Evolutionary conservation across 2,113 vertebrate species (phyloP).

Genomic region (Oxygymnocypris stewartii): DNA sequence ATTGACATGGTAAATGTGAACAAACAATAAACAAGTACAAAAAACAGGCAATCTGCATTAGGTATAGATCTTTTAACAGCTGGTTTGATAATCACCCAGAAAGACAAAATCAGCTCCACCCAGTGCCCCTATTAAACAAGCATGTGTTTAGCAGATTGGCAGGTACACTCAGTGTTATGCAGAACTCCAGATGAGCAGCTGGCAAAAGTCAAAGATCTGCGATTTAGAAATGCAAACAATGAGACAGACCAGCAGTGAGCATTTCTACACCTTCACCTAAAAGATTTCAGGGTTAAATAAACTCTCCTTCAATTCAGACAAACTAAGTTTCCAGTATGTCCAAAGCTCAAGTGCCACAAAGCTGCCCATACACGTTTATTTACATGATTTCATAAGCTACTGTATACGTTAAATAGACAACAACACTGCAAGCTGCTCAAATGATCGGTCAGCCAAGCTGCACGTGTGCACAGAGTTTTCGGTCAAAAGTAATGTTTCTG

Average conservation of each 20-base stretch:
- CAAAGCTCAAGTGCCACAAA: not conserved
- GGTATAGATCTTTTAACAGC: conserved; percentile 6
- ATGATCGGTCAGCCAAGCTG: not conserved
- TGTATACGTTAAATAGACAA: not conserved
- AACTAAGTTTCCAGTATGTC: not conserved
- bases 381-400: no score
- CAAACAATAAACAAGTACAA: not conserved
- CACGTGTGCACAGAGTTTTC: not conserved
- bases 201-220: not conserved
- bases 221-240: not conserved
- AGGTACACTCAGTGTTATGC: conserved; percentile 16
- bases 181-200: conserved; percentile 10
- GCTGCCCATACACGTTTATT: not conserved
- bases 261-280: not conserved
- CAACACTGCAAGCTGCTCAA: not conserved
- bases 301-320: not conserved
- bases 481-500: not conserved
- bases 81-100: not conserved
- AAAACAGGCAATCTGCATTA: not conserved
- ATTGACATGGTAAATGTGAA: not conserved
- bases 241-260: not conserved
- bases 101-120: not conserved
- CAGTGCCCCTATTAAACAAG: not conserved
- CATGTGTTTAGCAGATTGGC: conserved; percentile 11
- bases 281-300: not conserved